A percentile compares a stretch with the other conserved stretches of the same genome.
Conservation (phyloP, 2,797 vertebrate species). For the Myoxocephalus aenaeus region DNA sequence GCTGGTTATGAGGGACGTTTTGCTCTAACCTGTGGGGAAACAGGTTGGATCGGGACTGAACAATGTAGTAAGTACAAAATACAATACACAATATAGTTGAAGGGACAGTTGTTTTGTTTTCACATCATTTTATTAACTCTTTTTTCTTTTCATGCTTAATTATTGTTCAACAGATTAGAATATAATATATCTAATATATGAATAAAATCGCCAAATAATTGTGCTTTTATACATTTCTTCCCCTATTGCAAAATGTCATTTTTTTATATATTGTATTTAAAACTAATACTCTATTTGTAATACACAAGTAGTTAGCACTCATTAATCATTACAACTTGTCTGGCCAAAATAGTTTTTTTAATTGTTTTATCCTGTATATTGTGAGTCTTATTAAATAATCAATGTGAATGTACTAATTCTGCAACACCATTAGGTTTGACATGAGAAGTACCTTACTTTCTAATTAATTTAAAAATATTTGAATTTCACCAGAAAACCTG, state of each 20-base stretch:
- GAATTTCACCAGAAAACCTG: neutral
- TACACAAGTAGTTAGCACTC: neutral
- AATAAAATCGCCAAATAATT: neutral
- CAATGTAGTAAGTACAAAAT: rapidly evolving
- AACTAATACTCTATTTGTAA: neutral
- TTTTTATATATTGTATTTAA: neutral
- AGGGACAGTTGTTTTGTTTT: neutral
- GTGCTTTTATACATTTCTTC: no score
- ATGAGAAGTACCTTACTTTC: neutral
- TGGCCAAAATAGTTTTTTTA: neutral
- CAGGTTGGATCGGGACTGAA: rapidly evolving
- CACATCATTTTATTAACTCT: neutral
- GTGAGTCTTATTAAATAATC: neutral
- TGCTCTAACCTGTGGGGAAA: rapidly evolving
- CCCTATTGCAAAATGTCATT: neutral
- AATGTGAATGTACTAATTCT: neutral
- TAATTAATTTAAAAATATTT: neutral
- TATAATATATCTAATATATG: no score
- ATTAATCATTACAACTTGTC: neutral
- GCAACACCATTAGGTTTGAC: neutral
- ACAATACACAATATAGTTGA: neutral
- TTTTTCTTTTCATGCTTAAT: neutral
- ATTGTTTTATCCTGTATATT: neutral
- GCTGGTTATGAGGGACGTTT: rapidly evolving
- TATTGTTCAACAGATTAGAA: neutral